Conservation (phyloP, 1,140 invertebrate genomes). For the Sinonovacula constricta region DNA sequence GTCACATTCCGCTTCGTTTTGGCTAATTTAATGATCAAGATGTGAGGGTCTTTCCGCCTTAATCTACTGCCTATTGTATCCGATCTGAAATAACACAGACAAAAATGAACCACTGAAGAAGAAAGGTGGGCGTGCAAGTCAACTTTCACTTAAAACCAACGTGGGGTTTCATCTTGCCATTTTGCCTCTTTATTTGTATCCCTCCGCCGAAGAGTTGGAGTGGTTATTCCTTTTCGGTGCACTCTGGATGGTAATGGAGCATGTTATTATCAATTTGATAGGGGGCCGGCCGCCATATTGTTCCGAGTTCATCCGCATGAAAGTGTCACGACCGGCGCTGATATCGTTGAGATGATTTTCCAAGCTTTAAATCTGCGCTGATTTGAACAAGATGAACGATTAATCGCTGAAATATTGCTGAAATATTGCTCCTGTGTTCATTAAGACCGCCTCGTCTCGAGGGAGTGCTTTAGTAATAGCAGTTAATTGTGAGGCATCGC, state of each 20-base stretch:
- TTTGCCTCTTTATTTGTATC: conserved; percentile 35
- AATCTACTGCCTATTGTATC: not conserved
- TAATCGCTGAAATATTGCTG: too few relatives aligned
- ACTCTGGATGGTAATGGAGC: conserved; percentile 26
- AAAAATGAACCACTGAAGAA: not conserved
- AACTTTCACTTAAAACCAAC: too few relatives aligned
- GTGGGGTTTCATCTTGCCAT: too few relatives aligned
- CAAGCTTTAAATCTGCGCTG: not conserved
- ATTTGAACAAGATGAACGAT: too few relatives aligned
- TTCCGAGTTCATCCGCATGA: not conserved
- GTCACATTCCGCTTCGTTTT: conserved; percentile 5
- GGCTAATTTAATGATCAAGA: conserved; percentile 29
- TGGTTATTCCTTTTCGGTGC: conserved; percentile 2
- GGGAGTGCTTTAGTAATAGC: too few relatives aligned
- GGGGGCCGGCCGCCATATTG: not conserved
- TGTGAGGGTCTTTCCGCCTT: conserved; percentile 16
- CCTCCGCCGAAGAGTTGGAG: conserved; percentile 13
- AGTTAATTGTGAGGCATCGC: too few relatives aligned
- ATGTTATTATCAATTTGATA: conserved; percentile 34
- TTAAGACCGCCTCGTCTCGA: too few relatives aligned
- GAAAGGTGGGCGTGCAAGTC: conserved; percentile 36
- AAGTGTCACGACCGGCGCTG: not conserved
- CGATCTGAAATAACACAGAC: not conserved
- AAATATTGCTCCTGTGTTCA: too few relatives aligned
- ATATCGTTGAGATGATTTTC: not conserved